A percentile compares a stretch with the other conserved stretches of the same genome.
These are phyloP conservation scores for Epinephelus cyanopodus DNA, from an alignment of 2,113 vertebrate genomes.

Conservation along the genomic window DNA sequence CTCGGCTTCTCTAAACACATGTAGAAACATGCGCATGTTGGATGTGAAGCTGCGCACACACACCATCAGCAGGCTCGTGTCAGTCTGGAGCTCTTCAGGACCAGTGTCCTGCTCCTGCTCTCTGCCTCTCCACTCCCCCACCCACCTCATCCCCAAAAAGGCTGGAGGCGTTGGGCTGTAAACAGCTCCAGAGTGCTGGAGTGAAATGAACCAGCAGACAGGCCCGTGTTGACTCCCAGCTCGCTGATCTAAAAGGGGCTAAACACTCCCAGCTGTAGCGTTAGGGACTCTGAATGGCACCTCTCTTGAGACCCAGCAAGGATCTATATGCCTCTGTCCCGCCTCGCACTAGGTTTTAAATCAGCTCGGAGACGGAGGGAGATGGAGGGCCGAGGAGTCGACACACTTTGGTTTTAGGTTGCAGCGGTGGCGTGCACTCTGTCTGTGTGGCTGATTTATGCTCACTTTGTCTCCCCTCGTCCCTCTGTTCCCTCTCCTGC, in stretches of 20 bases:
- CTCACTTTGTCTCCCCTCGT: constrained; percentile 26
- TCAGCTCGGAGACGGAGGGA: constrained; percentile 44
- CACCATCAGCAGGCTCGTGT: constrained; percentile 35
- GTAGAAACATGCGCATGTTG: constrained; percentile 20
- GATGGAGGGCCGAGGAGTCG: constrained; percentile 23
- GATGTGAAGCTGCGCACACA: constrained; percentile 16
- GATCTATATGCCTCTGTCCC: constrained; percentile 40
- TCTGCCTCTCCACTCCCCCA: constrained; percentile 41
- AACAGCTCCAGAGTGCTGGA: constrained; percentile 74
- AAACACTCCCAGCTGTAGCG: constrained; percentile 82
- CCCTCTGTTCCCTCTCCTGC: constrained; percentile 28
- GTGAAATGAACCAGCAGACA: constrained; percentile 79
- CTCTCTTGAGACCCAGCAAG: constrained; percentile 57
- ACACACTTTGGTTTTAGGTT: constrained; percentile 56
- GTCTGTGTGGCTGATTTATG: constrained; percentile 36
- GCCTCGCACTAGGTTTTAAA: constrained; percentile 44
- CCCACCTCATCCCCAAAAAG: constrained; percentile 62
- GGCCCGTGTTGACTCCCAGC: constrained; percentile 67
- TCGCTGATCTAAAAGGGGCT: constrained; percentile 66
- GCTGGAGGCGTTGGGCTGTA: constrained; percentile 77
- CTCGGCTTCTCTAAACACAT: constrained; percentile 49
- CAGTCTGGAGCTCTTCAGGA: constrained; percentile 59
- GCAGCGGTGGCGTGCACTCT: constrained; percentile 12
- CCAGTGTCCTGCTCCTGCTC: constrained; percentile 29
- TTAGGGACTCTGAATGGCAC: constrained; percentile 64